Evolutionary conservation across 2,797 vertebrate species (phyloP).

Genomic region (Iguana delicatissima): DNA sequence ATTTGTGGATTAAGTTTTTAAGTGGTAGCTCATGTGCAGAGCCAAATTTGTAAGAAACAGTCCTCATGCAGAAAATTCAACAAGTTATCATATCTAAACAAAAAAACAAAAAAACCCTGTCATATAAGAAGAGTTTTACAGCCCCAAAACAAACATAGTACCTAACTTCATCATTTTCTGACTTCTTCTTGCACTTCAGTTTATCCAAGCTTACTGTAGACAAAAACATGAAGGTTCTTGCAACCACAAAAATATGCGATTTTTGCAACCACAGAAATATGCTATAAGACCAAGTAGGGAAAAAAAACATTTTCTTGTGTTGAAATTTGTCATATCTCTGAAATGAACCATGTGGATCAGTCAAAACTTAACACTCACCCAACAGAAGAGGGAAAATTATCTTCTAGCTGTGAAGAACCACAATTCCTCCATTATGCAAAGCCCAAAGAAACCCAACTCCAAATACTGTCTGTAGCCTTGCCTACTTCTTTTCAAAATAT

Average conservation of each 20-base stretch:
- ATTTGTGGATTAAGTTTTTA: background rate
- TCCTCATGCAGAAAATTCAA: background rate
- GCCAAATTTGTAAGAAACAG: background rate
- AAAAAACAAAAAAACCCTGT: background rate
- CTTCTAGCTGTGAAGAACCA: conserved; percentile 59
- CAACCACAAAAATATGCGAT: conserved; percentile 36
- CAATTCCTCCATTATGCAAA: conserved; percentile 61
- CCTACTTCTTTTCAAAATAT: conserved; percentile 66
- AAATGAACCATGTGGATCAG: conserved; percentile 67
- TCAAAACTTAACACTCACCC: conserved; percentile 64
- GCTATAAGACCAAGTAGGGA: background rate
- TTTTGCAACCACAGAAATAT: conserved; percentile 35
- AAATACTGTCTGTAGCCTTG: conserved; percentile 68
- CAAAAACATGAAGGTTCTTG: conserved; percentile 34
- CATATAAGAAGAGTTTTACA: background rate
- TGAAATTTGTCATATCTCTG: conserved; percentile 31
- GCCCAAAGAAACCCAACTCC: conserved; percentile 45
- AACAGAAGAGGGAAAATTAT: conserved; percentile 63
- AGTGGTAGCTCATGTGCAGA: background rate
- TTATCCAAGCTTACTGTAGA: conserved; percentile 9
- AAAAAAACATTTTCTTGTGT: background rate
- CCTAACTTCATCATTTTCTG: background rate
- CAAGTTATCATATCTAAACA: background rate
- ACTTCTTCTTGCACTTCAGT: conserved; percentile 37
- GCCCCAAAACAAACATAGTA: background rate